Conservation (phyloP, 64 coral and sea anemone genomes). For the Montipora capricornis region DNA sequence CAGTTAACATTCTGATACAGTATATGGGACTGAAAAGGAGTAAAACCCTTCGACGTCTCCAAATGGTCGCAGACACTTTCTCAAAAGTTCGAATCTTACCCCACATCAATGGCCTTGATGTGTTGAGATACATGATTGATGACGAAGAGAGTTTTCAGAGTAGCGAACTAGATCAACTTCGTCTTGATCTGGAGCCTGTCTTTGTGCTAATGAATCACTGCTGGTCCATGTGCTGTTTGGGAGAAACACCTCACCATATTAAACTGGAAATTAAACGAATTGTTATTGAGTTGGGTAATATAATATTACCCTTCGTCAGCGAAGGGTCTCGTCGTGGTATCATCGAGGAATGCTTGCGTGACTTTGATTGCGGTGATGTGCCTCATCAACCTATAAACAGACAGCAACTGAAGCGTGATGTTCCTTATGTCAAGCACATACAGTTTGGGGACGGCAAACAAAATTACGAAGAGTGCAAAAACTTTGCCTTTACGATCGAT, state of each 20-base stretch:
- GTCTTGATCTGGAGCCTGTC: background rate
- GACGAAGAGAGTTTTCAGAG: background rate
- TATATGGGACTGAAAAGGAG: background rate
- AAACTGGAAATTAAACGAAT: background rate
- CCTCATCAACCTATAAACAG: background rate
- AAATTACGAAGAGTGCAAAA: background rate
- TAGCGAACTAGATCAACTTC: background rate
- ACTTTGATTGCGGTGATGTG: background rate
- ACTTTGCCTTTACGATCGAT: background rate
- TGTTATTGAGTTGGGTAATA: background rate
- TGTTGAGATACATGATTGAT: background rate
- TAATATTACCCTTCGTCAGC: background rate
- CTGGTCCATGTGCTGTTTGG: background rate
- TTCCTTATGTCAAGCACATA: background rate
- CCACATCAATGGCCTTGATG: background rate
- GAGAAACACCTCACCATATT: background rate
- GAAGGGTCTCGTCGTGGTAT: background rate
- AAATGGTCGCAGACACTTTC: background rate
- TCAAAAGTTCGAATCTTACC: background rate
- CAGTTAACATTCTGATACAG: background rate
- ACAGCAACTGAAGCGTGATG: background rate
- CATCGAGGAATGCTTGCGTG: background rate
- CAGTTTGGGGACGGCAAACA: background rate
- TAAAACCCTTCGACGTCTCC: background rate
- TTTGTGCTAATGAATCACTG: background rate